Conservation (phyloP, 2,888 invertebrate species). For the Aphrophora alni region DNA sequence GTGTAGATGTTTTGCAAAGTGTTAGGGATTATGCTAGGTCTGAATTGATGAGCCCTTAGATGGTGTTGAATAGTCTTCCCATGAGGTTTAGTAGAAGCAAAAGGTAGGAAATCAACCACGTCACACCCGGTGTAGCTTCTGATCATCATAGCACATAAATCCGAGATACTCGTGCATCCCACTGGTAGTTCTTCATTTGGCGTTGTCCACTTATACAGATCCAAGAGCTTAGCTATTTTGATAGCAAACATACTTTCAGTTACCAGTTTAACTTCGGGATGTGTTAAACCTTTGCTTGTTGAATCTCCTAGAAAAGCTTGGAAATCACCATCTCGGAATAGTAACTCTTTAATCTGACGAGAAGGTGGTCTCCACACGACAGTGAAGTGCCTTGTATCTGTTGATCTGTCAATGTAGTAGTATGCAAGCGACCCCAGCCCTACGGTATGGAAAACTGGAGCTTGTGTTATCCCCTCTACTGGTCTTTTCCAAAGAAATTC, state of each 20-base stretch:
- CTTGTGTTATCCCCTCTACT: not conserved
- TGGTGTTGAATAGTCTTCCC: conserved; percentile 13
- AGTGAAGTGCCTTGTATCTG: not conserved
- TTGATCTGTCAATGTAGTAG: not conserved
- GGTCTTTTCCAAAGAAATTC: not conserved
- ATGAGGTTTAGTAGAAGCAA: not conserved
- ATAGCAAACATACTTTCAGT: not conserved
- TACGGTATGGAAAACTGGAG: not conserved
- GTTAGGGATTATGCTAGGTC: conserved; percentile 12
- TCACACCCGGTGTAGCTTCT: not conserved
- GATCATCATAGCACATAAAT: conserved; percentile 7
- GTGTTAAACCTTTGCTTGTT: not conserved
- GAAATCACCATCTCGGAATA: not conserved
- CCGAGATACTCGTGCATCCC: not conserved
- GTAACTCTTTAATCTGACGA: not conserved
- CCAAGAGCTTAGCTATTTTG: not conserved
- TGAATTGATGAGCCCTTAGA: conserved; percentile 2
- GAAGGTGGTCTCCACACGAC: not conserved
- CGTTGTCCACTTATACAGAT: not conserved
- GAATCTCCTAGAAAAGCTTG: not conserved
- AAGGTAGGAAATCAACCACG: not conserved
- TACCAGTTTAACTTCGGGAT: conserved; percentile 2
- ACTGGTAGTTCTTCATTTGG: not conserved
- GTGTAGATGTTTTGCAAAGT: conserved; percentile 17
- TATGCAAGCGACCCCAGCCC: not conserved